Conservation (phyloP, 1,140 invertebrate species). For the Trinorchestia longiramus region DNA sequence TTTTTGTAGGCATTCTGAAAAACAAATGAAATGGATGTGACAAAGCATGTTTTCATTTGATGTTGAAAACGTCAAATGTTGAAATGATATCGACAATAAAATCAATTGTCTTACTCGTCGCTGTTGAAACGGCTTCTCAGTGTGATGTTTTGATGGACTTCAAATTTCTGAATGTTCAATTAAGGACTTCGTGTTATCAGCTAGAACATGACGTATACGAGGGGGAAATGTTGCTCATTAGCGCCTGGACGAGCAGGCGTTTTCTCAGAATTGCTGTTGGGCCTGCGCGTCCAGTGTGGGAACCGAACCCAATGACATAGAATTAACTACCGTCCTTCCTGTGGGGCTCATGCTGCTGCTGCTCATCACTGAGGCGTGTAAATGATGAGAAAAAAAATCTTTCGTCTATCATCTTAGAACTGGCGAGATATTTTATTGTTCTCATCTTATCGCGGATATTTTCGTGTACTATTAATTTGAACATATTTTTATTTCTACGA, state of each 20-base stretch:
- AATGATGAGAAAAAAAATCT: background rate
- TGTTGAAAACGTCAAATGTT: no score
- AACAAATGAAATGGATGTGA: no score
- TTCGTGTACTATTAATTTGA: background rate
- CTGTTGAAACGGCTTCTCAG: no score
- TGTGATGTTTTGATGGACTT: no score
- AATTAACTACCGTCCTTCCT: background rate
- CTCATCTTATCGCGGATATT: background rate
- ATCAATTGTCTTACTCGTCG: no score
- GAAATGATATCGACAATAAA: no score
- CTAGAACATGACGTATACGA: background rate
- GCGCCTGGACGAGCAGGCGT: background rate
- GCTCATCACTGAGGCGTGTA: background rate
- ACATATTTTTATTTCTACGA: background rate
- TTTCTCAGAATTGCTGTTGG: background rate
- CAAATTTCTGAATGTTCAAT: no score
- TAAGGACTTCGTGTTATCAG: background rate
- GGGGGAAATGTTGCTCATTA: background rate
- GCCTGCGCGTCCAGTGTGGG: background rate
- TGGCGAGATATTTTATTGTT: background rate
- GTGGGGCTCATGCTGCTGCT: background rate
- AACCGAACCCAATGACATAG: conserved; percentile 20
- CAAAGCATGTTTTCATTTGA: no score
- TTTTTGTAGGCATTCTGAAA: no score
- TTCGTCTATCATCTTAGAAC: background rate